phyloP scores from a whole-genome alignment of 2,113 vertebrate genomes.

The Sclerurus mexicanus region DNA sequence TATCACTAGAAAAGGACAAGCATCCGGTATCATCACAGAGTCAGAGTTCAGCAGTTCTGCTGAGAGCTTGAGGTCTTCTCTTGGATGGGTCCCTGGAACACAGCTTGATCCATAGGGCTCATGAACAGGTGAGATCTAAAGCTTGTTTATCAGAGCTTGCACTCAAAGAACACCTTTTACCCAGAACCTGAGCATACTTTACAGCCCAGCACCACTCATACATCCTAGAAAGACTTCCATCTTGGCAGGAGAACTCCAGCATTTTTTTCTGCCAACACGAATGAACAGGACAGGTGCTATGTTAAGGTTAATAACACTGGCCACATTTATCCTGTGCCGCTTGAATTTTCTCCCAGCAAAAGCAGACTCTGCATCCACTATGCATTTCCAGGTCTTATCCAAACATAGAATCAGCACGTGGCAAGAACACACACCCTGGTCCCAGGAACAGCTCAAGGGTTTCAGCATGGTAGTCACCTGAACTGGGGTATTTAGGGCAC shows the following conservation, averaged over 20 bases:
- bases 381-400: not conserved
- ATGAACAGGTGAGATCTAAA: not conserved
- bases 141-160: not conserved
- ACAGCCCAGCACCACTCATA: not conserved
- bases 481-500: not conserved
- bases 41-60: not conserved
- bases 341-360: not conserved
- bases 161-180: not conserved
- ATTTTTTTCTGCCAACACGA: not conserved
- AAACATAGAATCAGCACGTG: rapidly evolving
- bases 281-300: not conserved
- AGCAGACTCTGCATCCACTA: not conserved
- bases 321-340: not conserved
- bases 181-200: not conserved
- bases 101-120: not conserved
- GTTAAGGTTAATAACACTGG: rapidly evolving
- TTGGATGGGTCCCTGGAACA: not conserved
- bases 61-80: not conserved
- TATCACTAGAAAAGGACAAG: not conserved
- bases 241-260: not conserved
- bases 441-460: not conserved
- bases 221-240: not conserved
- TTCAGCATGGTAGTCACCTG: not conserved
- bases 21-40: not conserved
- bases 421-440: rapidly evolving